Base-by-base conservation (phyloP, 1,140 invertebrate genomes). In the Diuraphis noxia region DNA sequence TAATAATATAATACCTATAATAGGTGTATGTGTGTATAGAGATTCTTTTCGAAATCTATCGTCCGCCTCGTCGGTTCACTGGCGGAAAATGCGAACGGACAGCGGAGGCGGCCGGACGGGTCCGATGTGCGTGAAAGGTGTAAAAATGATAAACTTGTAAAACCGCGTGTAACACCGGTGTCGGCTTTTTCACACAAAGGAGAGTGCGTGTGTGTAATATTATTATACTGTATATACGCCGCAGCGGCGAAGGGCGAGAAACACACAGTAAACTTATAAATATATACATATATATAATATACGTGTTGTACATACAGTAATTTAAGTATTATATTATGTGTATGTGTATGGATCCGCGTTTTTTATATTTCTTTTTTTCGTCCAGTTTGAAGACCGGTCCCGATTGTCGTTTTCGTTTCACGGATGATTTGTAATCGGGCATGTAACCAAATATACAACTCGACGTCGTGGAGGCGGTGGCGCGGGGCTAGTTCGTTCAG, bases 71-170 rank as follows among this genome's bases (percentile, higher is more conserved):
- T 72, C 41, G 63, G 72, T 46, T 46, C 40, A 81, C 36, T 36
- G 43, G 72, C 72, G 77, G 89, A 91, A 91, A 91, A 91, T 46
- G 77, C 89, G 77, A 49, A 49, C 89, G 77, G 89, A 91, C 88
- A 79, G 88, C 86, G 86, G 86, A n/a, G 86, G 52, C 36, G 49
- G 85, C 13, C 38, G 41, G 30, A 63, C 40, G 30, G 25, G 63
- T 49, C 46, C 52, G 40, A 86, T 41, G 84, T 36, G 84, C 85
- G 85, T 86, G 85, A 82, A 49, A 91, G 89, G 89, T 91, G 89
- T 91, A 91, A 91, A 91, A 91, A 91, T 91, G 89, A 91, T 81
- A 91, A 91, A 91, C 89, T 91, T 91, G 89, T 91, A 81, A 91
- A 91, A 91, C 77, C 23, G 25, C 63, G 89, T 91, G 89, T 91